phyloP scores from a whole-genome alignment of 1,140 invertebrate genomes.

The Coenobita brevimanus region DNA sequence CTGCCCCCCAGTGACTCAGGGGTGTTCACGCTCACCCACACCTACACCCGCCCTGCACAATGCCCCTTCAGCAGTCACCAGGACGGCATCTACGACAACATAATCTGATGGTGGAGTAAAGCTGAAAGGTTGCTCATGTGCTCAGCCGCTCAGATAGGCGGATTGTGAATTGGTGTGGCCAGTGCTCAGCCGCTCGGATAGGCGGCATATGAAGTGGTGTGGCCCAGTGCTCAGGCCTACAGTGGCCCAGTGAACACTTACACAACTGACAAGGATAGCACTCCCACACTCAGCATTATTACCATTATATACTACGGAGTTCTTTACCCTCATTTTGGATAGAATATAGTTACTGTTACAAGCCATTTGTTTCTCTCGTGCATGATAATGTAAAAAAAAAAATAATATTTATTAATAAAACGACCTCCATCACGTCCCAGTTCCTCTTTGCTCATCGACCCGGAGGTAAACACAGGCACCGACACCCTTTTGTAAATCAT shows the following conservation, averaged over 20 bases:
- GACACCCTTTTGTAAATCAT: not conserved
- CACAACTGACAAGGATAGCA: no score
- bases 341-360: constrained; percentile 61
- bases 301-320: constrained; percentile 41
- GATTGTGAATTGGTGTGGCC: no score
- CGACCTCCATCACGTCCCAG: constrained; percentile 44
- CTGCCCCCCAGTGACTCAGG: constrained; percentile 62
- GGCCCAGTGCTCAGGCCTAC: no score
- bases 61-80: constrained; percentile 40
- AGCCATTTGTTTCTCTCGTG: constrained; percentile 59
- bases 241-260: no score
- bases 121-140: not conserved
- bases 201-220: no score
- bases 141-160: no score
- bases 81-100: constrained; percentile 68
- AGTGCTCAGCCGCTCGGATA: no score
- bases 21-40: constrained; percentile 64
- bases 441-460: constrained; percentile 58
- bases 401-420: constrained; percentile 13
- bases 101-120: constrained; percentile 52
- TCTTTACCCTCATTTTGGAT: constrained; percentile 44
- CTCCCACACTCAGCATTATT: constrained; percentile 30
- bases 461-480: not conserved
- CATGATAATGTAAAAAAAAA: constrained; percentile 59
- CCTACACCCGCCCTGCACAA: constrained; percentile 54